These are phyloP conservation scores for Pandemis heparana DNA, from an alignment of 2,888 invertebrate genomes.

Conservation along the genomic window DNA sequence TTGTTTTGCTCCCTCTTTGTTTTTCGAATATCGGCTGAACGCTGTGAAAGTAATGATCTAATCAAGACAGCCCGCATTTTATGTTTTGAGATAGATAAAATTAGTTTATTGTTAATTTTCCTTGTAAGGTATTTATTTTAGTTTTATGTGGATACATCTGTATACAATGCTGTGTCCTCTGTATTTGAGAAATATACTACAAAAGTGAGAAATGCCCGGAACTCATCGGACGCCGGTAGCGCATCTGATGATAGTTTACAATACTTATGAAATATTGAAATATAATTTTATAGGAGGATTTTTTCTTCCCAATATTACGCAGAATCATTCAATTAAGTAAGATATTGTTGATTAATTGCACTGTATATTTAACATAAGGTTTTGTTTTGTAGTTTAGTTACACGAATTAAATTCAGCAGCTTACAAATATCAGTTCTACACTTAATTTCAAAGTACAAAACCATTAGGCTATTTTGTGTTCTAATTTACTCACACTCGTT, in stretches of 20 bases:
- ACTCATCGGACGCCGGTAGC: conserved; percentile 27
- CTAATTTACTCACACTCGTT: conserved; percentile 64
- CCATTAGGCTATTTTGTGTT: conserved; percentile 70
- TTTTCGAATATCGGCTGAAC: conserved; percentile 50
- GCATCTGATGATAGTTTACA: conserved; percentile 32
- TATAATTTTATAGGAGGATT: conserved; percentile 21
- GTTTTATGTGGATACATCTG: conserved; percentile 83
- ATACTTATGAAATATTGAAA: conserved; percentile 39
- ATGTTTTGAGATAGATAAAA: conserved; percentile 70
- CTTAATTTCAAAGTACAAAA: conserved; percentile 84
- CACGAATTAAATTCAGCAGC: conserved; percentile 75
- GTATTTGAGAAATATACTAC: conserved; percentile 39
- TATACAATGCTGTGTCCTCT: conserved; percentile 67
- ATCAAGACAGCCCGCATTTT: conserved; percentile 74
- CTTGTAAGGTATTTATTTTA: conserved; percentile 85
- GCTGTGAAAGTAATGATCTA: conserved; percentile 48
- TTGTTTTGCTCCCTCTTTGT: conserved; percentile 52
- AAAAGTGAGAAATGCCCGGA: conserved; percentile 40
- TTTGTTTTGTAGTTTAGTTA: conserved; percentile 73
- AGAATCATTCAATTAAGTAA: conserved; percentile 54
- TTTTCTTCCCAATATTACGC: conserved; percentile 57
- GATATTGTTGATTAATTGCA: conserved; percentile 69
- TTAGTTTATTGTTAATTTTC: conserved; percentile 79
- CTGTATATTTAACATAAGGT: conserved; percentile 64
- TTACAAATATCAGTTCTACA: conserved; percentile 65